Evolutionary conservation across 2,888 invertebrate species (phyloP), one percentile per base, ranked within the genome.

Genomic region (Caenorhabditis parvicauda): DNA sequence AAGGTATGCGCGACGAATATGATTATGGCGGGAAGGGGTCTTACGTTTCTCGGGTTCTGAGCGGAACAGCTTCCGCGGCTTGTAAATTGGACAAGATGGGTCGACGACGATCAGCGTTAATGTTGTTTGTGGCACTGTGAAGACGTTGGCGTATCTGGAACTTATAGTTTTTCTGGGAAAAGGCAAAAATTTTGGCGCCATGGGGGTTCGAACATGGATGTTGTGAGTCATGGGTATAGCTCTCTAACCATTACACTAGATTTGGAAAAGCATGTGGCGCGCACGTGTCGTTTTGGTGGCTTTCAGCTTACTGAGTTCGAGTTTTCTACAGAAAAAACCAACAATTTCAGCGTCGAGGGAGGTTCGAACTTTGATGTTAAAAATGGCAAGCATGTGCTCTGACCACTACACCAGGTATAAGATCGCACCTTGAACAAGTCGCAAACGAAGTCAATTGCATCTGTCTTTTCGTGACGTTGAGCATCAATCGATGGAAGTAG

Each of bases 31-130:
- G n/a, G n/a, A n/a, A n/a, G n/a, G n/a, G n/a, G n/a, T n/a, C 66
- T 60, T 14, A 65, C 67, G 44, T 59, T 65, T 65, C 14, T 46
- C 29, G 0, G 65, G 67, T 35, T 63, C 53, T 14, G 62, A 47
- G 19, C 61, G 58, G 32, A 53, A 59, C 12, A 22, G 28, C 19
- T 44, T 50, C 32, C 60, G 60, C 21, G 61, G 46, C 45, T 29
- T 51, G 39, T 61, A 67, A 14, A 48, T 39, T n/a, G 48, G 45
- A 58, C 71, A 71, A 0, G 67, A 50, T 9, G 54, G 39, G 41
- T 66, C 66, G 1, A 60, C 59, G 19, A 68, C 55, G n/a, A 72
- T 54, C 44, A 72, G 53, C 17, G 66, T 57, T 22, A 72, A 59
- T 7, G 59, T 64, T 21, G 72, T 72, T 9, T 55, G 54, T 2